These are phyloP conservation scores for Campylomormyrus tamandua DNA, from an alignment of 2,113 vertebrate genomes.

Conservation along the genomic window DNA sequence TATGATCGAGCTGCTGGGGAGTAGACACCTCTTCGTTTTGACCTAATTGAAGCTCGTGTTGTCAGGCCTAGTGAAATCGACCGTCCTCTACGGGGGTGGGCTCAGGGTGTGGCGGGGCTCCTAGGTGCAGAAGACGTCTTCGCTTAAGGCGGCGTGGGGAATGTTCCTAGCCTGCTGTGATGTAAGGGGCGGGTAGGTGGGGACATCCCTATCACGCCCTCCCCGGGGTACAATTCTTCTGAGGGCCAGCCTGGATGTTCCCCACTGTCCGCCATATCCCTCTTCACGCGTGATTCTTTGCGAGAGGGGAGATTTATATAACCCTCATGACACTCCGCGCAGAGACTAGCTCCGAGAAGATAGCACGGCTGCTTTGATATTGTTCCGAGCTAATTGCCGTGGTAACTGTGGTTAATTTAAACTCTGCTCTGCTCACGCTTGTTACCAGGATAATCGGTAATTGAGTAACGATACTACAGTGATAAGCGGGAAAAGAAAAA, in stretches of 20 bases:
- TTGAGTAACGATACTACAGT: background rate
- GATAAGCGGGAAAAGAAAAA: background rate
- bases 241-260: background rate
- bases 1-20: slow-evolving; percentile 56
- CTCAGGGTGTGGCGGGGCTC: background rate
- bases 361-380: slow-evolving; percentile 11
- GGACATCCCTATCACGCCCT: slow-evolving; percentile 2
- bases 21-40: slow-evolving; percentile 65
- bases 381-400: slow-evolving; percentile 31
- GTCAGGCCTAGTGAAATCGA: slow-evolving; percentile 58
- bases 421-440: background rate
- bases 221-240: background rate
- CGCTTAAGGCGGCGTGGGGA: slow-evolving; percentile 27
- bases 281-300: background rate
- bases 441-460: slow-evolving; percentile 10
- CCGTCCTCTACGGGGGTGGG: slow-evolving; percentile 52
- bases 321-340: slow-evolving; percentile 16
- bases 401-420: slow-evolving; percentile 24
- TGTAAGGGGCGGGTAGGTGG: background rate
- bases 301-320: slow-evolving; percentile 19
- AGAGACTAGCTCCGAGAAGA: slow-evolving; percentile 14
- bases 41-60: slow-evolving; percentile 67
- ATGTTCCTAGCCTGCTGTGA: slow-evolving; percentile 32
- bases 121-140: slow-evolving; percentile 51
- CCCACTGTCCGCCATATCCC: background rate